Evolutionary conservation across 2,797 vertebrate species (phyloP), one percentile per base, ranked within the genome.

Genomic region (Euthynnus affinis): DNA sequence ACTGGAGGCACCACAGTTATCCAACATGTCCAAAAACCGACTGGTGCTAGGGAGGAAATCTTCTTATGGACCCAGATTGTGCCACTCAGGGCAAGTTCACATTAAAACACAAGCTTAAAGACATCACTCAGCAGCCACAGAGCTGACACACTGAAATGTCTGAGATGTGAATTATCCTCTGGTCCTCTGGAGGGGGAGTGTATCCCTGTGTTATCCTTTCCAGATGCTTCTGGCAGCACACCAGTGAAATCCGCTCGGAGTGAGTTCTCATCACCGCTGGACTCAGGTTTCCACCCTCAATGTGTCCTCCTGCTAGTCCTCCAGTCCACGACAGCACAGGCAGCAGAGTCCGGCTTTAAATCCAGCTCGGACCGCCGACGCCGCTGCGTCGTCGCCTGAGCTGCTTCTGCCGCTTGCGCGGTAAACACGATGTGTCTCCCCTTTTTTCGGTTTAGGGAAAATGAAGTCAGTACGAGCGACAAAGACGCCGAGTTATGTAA

Each of bases 191-290:
- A 80, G 82, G 82, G 90, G 87, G 83, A 78, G 83, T 81, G 85
- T 32, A 86, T 88, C 85, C 72, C 81, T 22, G 61, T 79, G 63
- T 92, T 92, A 93, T 94, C 90, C 86, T 89, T 93, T 94, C 94
- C 93, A 95, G 94, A 94, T 94, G 93, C 88, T 85, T 92, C 89
- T 92, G 92, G 92, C 90, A 87, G 86, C 76, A 15, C 69, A 89
- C 85, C 90, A 92, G 80, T 64, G 73, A 83, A 83, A 91, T 83
- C 85, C 90, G 81, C 81, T 74, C 70, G 68, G 70, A 70, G 25
- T 70, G 82, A 84, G 76, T 75, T 78, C 87, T 92, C 91, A 92
- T 92, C 90, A 62, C 90, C 84, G 67, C 86, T 78, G 89, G 81
- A 83, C 82, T 88, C 87, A 32, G 84, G 89, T 88, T 90, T 91